Conservation (phyloP, 2,113 vertebrate genomes). For the Piprites chloris region DNA sequence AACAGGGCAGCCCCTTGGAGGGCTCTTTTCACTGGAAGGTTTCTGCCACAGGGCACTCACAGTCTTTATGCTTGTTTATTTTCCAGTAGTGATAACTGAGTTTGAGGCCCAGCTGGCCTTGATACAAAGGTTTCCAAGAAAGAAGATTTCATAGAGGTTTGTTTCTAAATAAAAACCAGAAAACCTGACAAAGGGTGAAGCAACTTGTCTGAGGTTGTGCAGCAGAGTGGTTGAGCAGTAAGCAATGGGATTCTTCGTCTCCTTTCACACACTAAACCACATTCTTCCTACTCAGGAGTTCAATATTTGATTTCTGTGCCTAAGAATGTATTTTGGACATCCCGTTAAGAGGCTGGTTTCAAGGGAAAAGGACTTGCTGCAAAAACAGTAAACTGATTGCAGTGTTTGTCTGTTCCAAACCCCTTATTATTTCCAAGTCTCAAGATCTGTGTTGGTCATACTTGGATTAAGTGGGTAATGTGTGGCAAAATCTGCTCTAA, state of each 20-base stretch:
- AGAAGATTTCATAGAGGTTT: background rate
- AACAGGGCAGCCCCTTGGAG: accelerated
- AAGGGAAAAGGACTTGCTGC: background rate
- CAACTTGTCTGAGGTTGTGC: background rate
- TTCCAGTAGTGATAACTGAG: background rate
- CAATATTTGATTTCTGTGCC: background rate
- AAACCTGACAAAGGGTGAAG: background rate
- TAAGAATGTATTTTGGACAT: background rate
- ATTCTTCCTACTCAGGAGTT: background rate
- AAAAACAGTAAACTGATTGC: background rate
- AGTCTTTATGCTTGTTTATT: background rate
- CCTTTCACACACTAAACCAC: background rate
- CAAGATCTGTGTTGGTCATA: background rate
- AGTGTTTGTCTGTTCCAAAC: background rate
- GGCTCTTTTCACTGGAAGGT: background rate
- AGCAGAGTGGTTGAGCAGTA: background rate
- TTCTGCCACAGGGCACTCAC: background rate
- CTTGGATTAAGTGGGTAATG: background rate
- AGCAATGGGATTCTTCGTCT: background rate
- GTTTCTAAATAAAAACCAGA: background rate
- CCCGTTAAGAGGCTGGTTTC: background rate
- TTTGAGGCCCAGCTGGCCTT: background rate
- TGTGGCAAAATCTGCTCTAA: background rate
- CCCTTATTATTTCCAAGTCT: background rate
- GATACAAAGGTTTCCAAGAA: background rate